Conservation (phyloP, 2,113 vertebrate genomes). For the Clupea harengus region DNA sequence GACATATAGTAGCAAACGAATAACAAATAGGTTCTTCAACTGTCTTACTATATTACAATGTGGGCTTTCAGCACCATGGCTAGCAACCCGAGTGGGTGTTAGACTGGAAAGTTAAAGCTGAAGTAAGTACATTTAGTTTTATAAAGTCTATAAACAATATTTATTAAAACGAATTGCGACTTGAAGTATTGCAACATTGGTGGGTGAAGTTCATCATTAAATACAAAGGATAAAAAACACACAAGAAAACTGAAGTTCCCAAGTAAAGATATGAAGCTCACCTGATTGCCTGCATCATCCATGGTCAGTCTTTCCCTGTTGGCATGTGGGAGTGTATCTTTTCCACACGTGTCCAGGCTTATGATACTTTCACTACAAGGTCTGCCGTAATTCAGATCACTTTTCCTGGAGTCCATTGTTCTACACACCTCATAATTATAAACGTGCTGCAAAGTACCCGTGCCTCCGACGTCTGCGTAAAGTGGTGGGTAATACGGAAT, state of each 20-base stretch:
- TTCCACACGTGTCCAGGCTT: slow-evolving; percentile 20
- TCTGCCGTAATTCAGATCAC: slow-evolving; percentile 49
- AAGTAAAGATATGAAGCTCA: not conserved
- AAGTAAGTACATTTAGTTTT: not conserved
- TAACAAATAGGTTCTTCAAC: not conserved
- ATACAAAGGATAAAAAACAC: not conserved
- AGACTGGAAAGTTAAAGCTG: not conserved
- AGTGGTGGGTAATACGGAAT: slow-evolving; percentile 14
- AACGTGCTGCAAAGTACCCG: not conserved
- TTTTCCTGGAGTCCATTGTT: slow-evolving; percentile 67
- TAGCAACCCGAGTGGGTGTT: not conserved
- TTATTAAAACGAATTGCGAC: no score
- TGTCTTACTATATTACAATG: not conserved
- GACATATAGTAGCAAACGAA: no score
- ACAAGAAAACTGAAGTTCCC: no score
- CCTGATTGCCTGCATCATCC: not conserved
- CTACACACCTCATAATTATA: slow-evolving; percentile 27
- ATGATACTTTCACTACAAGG: slow-evolving; percentile 21
- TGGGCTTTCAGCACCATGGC: not conserved
- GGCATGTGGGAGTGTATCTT: slow-evolving; percentile 10
- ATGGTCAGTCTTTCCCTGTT: not conserved
- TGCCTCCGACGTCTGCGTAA: slow-evolving; percentile 8
- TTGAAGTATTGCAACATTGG: not conserved
- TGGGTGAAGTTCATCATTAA: not conserved
- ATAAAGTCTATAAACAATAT: not conserved